Percentiles rank a stretch among this genome's conserved stretches.
Evolutionary conservation across 2,888 invertebrate species (phyloP).

Genomic region (Ectropis crepuscularia): DNA sequence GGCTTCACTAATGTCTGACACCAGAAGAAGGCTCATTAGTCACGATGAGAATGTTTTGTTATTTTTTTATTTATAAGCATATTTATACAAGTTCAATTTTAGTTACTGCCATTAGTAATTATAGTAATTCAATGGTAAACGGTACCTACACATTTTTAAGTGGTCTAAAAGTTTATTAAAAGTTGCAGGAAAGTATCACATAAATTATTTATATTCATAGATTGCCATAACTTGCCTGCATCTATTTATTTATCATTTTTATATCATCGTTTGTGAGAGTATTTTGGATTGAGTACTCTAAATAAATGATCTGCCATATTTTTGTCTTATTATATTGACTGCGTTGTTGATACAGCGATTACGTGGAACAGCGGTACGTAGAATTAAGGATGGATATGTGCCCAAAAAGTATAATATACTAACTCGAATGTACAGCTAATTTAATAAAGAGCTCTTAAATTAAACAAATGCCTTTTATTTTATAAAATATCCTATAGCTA

Average conservation of each 20-base stretch:
- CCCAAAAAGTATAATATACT: constrained; percentile 85
- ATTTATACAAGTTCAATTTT: constrained; percentile 79
- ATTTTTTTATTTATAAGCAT: constrained; percentile 82
- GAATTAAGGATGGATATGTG: constrained; percentile 81
- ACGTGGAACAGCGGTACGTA: constrained; percentile 74
- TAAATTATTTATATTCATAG: constrained; percentile 78
- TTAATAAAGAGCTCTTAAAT: constrained; percentile 83
- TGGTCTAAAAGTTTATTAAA: constrained; percentile 62
- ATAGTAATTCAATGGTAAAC: constrained; percentile 68
- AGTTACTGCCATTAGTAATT: constrained; percentile 82
- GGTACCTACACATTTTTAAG: constrained; percentile 56
- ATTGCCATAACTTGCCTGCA: constrained; percentile 84
- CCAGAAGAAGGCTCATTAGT: constrained; percentile 81
- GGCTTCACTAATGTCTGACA: constrained; percentile 83
- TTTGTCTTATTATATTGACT: constrained; percentile 81
- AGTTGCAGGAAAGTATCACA: constrained; percentile 79
- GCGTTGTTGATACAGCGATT: constrained; percentile 75
- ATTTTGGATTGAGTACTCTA: constrained; percentile 78
- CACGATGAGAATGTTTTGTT: constrained; percentile 80
- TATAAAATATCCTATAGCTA: constrained; percentile 34
- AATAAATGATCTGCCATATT: constrained; percentile 84
- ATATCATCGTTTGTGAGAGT: constrained; percentile 77
- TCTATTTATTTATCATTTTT: constrained; percentile 81
- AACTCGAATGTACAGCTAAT: constrained; percentile 86
- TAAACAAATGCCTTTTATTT: constrained; percentile 41